Conservation (phyloP, 1,140 invertebrate genomes). For the Cyrtorhinus lividipennis region DNA sequence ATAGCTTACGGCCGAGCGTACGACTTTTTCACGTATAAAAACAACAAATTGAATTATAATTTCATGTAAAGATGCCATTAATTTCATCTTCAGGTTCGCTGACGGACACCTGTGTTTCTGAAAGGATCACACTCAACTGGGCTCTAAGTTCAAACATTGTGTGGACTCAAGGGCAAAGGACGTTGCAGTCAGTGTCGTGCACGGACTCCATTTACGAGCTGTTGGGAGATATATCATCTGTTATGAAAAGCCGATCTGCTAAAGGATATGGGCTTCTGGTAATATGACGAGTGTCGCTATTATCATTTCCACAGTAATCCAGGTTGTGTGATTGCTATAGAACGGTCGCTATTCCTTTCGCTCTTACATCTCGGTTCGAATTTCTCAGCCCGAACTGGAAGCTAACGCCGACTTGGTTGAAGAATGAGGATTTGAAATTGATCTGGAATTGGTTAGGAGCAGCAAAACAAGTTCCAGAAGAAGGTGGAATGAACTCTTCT, state of each 20-base stretch:
- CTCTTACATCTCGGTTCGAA: no score
- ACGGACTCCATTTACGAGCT: conserved; percentile 35
- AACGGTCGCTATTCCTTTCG: no score
- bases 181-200: conserved; percentile 43
- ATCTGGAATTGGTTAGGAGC: conserved; percentile 62
- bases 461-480: conserved; percentile 51
- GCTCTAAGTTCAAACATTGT: conserved; percentile 50
- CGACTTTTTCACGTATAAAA: no score
- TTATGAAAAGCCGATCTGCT: conserved; percentile 54
- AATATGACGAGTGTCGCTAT: no score
- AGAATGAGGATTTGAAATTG: conserved; percentile 41
- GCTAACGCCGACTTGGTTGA: conserved; percentile 52
- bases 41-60: no score
- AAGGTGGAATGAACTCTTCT: conserved; percentile 39
- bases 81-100: conserved; percentile 33
- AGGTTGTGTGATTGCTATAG: no score
- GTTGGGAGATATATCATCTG: conserved; percentile 53
- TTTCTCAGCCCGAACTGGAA: conserved; percentile 37
- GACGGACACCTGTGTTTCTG: conserved; percentile 57
- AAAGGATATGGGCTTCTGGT: conserved; percentile 65
- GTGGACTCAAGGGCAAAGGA: conserved; percentile 57
- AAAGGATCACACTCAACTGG: conserved; percentile 69
- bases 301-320: no score
- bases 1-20: no score
- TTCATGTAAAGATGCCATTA: not conserved